Evolutionary conservation across 2,113 vertebrate genomes (phyloP).

Genomic region (Porphyrio hochstetteri): DNA sequence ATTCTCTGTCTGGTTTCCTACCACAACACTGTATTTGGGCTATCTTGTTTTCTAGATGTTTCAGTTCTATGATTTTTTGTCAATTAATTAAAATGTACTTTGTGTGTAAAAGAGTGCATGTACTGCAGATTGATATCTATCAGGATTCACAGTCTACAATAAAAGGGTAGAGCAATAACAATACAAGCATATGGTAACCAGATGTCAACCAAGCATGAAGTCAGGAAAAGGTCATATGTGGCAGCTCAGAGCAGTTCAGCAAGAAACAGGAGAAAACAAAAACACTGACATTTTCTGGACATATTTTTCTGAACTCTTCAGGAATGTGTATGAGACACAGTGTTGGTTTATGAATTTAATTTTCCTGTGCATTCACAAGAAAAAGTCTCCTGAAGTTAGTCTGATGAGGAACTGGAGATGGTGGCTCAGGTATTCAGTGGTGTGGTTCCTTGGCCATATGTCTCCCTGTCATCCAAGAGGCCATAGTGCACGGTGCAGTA

Average conservation of each 20-base stretch:
- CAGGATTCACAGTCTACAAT: background rate
- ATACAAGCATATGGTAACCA: background rate
- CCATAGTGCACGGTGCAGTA: accelerated
- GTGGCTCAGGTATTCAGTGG: background rate
- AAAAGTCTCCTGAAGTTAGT: background rate
- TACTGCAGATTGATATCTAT: background rate
- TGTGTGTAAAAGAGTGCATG: background rate
- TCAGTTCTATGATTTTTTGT: background rate
- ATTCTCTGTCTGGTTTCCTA: background rate
- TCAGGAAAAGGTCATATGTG: background rate
- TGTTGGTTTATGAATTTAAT: background rate
- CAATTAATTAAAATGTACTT: background rate
- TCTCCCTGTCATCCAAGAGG: background rate
- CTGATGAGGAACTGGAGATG: background rate
- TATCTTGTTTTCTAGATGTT: background rate
- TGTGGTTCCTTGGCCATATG: accelerated
- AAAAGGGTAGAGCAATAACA: background rate
- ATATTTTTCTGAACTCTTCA: background rate
- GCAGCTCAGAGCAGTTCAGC: background rate
- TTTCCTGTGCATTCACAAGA: background rate
- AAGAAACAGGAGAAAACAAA: background rate
- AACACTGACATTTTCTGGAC: background rate
- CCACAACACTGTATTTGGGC: background rate
- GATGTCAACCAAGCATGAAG: background rate
- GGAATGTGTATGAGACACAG: background rate